phyloP scores from a whole-genome alignment of 2,113 vertebrate genomes.

The Crotalus horridus region DNA sequence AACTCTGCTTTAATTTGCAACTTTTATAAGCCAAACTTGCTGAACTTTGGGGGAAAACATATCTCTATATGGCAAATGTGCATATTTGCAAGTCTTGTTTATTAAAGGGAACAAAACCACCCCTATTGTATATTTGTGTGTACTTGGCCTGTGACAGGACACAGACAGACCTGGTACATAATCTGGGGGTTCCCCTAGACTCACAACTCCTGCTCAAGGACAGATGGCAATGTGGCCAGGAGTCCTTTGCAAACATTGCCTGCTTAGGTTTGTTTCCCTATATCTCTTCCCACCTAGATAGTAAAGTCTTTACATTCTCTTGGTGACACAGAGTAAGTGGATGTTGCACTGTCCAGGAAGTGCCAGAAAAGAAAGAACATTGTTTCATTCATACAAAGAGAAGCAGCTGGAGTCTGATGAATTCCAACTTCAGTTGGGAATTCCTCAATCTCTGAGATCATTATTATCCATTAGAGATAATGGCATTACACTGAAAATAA shows the following conservation, averaged over 20 bases:
- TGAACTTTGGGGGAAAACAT: not conserved
- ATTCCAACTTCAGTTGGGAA: not conserved
- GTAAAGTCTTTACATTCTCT: not conserved
- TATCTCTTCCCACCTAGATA: not conserved
- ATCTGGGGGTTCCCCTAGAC: not conserved
- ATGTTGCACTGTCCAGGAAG: not conserved
- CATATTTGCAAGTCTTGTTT: not conserved
- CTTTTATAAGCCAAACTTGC: not conserved
- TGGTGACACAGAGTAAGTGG: not conserved
- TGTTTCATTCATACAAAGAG: not conserved
- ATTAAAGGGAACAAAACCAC: not conserved
- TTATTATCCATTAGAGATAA: not conserved
- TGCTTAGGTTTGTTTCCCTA: not conserved
- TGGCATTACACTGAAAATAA: not conserved
- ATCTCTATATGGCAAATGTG: not conserved
- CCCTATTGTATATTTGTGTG: not conserved
- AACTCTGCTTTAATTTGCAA: not conserved
- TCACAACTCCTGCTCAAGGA: not conserved
- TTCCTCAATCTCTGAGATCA: not conserved
- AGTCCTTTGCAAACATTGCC: not conserved
- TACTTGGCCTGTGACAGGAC: not conserved
- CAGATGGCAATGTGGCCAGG: not conserved
- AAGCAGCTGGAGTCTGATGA: not conserved
- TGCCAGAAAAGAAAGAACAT: not conserved
- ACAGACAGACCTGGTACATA: not conserved